A percentile compares a stretch with the other conserved stretches of the same genome.
Evolutionary conservation across 2,113 vertebrate species (phyloP).

Genomic region (Silurus asotus): DNA sequence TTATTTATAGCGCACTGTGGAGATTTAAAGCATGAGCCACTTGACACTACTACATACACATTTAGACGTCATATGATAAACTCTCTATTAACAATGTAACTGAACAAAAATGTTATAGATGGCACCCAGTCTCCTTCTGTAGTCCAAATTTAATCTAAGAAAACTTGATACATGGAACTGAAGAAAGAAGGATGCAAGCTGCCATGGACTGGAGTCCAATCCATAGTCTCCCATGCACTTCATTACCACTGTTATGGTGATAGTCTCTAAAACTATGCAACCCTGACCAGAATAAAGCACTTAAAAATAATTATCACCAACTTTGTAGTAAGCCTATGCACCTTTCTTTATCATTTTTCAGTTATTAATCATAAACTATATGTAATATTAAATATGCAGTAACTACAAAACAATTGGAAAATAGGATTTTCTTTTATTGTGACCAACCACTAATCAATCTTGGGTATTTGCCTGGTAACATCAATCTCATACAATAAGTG

Average conservation of each 20-base stretch:
- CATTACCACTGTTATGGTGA: not conserved
- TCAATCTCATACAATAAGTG: not conserved
- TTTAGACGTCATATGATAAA: not conserved
- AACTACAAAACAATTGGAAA: not conserved
- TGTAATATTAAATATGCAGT: not conserved
- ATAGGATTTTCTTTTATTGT: not conserved
- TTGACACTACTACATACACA: not conserved
- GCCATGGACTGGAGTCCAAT: not conserved
- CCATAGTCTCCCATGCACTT: not conserved
- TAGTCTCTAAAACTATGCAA: not conserved
- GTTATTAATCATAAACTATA: not conserved
- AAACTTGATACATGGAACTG: not conserved
- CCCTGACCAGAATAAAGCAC: not conserved
- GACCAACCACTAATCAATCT: not conserved
- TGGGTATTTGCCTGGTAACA: not conserved
- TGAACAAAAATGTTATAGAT: not conserved
- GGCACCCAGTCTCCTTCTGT: not conserved
- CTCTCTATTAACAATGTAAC: not conserved
- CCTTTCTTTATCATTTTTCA: not conserved
- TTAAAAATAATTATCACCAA: not conserved
- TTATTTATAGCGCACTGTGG: slow-evolving; percentile 8
- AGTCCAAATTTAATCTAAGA: not conserved
- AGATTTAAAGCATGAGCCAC: not conserved
- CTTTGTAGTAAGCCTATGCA: not conserved
- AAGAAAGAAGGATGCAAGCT: not conserved